Percentiles rank a stretch among this genome's conserved stretches.
Evolutionary conservation across 2,113 vertebrate species (phyloP).

Genomic region (Orthonyx spaldingii): DNA sequence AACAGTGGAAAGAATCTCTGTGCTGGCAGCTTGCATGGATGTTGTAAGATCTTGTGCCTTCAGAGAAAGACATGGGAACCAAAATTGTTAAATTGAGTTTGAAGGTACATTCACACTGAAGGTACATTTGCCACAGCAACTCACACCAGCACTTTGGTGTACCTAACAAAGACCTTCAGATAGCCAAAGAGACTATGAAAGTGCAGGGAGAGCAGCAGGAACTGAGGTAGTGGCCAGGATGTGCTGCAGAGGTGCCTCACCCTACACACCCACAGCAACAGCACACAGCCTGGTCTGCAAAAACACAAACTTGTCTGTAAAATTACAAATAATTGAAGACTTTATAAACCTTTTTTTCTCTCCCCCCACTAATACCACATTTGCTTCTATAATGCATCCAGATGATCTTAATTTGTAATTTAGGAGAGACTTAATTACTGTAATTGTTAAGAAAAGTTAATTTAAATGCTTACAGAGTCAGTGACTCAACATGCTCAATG

Average conservation of each 20-base stretch:
- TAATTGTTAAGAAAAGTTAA: conserved; percentile 53
- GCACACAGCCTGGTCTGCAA: not conserved
- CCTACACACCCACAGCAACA: not conserved
- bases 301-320: not conserved
- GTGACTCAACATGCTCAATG: conserved; percentile 23
- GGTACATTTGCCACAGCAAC: not conserved
- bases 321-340: not conserved
- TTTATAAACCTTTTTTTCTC: not conserved
- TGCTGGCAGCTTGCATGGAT: not conserved
- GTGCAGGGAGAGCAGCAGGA: not conserved
- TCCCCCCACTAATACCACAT: not conserved
- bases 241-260: not conserved
- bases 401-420: conserved; percentile 60
- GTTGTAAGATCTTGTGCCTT: not conserved
- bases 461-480: conserved; percentile 29
- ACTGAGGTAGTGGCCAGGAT: not conserved
- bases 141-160: not conserved
- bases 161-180: not conserved
- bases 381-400: conserved; percentile 17
- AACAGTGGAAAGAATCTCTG: not conserved
- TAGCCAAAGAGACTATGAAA: not conserved
- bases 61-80: not conserved
- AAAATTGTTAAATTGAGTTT: not conserved
- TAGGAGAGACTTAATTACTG: conserved; percentile 31
- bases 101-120: not conserved